A percentile compares a stretch with the other conserved stretches of the same genome.
Evolutionary conservation across 2,113 vertebrate species (phyloP).

Genomic region (Numenius arquata): DNA sequence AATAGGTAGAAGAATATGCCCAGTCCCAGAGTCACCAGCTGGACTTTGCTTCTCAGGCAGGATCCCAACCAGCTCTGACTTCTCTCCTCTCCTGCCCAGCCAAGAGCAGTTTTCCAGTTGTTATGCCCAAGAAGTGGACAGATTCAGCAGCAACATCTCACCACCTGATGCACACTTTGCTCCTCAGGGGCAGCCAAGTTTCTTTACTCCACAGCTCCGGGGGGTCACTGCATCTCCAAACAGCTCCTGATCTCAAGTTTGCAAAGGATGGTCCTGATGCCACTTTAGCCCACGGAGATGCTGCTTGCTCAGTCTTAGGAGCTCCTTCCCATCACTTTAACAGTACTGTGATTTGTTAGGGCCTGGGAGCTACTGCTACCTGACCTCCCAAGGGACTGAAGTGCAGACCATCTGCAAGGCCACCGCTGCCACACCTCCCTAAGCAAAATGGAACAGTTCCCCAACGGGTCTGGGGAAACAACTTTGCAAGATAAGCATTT

Average conservation of each 20-base stretch:
- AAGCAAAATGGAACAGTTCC: not conserved
- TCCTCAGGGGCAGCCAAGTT: accelerated
- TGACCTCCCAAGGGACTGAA: not conserved
- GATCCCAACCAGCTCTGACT: not conserved
- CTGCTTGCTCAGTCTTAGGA: not conserved
- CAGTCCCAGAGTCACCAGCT: not conserved
- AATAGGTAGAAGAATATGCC: not conserved
- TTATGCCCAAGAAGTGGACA: accelerated
- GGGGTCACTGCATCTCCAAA: not conserved
- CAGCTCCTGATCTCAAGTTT: not conserved
- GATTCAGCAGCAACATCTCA: not conserved
- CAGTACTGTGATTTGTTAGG: accelerated
- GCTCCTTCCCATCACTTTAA: not conserved
- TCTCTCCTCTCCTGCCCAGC: not conserved
- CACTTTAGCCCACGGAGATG: accelerated
- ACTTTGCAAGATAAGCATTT: accelerated
- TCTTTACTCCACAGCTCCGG: not conserved
- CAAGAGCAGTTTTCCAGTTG: not conserved
- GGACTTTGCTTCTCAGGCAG: not conserved
- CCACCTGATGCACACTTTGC: not conserved
- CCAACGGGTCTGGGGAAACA: accelerated
- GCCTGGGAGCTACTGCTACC: not conserved
- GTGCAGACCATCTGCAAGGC: accelerated
- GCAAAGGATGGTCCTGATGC: not conserved
- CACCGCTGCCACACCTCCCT: not conserved